These are phyloP conservation scores for Phyto melanocephala DNA, from an alignment of 2,888 invertebrate species.

Conservation along the genomic window DNA sequence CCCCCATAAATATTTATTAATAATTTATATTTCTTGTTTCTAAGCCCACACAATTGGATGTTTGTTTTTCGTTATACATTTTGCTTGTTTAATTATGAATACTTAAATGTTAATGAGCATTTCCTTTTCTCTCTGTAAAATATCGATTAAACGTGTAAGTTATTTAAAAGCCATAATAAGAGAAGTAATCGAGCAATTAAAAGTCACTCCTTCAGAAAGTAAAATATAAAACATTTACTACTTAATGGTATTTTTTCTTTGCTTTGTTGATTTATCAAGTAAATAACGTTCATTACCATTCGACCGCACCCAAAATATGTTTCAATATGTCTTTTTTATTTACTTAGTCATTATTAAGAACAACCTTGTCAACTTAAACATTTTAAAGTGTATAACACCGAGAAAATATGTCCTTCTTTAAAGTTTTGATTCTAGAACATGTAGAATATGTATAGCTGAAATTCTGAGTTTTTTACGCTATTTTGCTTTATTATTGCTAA, in stretches of 20 bases:
- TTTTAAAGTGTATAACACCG: no score
- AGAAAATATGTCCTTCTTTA: no score
- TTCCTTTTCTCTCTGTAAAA: background rate
- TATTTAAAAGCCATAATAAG: background rate
- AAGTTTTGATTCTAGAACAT: no score
- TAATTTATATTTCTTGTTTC: background rate
- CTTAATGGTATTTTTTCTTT: background rate
- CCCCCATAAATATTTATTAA: background rate
- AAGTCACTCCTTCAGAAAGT: constrained; percentile 2
- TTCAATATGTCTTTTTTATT: background rate
- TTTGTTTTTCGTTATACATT: background rate
- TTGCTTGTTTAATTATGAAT: background rate
- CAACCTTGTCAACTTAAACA: no score
- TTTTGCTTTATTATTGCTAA: no score
- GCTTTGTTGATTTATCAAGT: background rate
- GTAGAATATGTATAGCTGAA: no score
- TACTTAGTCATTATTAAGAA: background rate
- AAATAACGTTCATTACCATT: background rate
- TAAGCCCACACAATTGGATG: background rate
- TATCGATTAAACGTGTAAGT: constrained; percentile 28
- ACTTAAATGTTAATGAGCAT: background rate
- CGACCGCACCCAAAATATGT: constrained; percentile 16
- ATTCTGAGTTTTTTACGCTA: no score
- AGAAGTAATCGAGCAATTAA: constrained; percentile 7
- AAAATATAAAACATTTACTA: constrained; percentile 22